Evolutionary conservation across 2,888 invertebrate species (phyloP).

Genomic region (Philonicus albiceps): DNA sequence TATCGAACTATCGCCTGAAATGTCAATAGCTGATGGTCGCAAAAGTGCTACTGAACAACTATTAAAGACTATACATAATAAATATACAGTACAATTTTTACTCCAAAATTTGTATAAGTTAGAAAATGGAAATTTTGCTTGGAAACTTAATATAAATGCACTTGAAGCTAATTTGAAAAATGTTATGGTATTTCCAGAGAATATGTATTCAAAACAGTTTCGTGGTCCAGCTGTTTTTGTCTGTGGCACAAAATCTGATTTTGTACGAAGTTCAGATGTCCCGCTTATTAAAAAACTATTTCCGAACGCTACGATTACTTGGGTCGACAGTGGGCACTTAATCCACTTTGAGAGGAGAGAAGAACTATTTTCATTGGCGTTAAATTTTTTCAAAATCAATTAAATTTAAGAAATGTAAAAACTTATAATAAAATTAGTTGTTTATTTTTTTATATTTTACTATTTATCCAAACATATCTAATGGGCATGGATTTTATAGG

Average conservation of each 20-base stretch:
- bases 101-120: conserved; percentile 83
- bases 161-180: conserved; percentile 72
- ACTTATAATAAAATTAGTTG: not conserved
- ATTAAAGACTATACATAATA: conserved; percentile 65
- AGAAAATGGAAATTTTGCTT: conserved; percentile 70
- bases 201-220: conserved; percentile 51
- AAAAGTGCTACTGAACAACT: conserved; percentile 73
- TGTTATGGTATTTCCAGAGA: conserved; percentile 73
- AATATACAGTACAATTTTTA: conserved; percentile 76
- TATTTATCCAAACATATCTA: not conserved
- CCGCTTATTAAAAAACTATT: conserved; percentile 70
- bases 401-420: not conserved
- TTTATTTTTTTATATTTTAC: not conserved
- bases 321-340: conserved; percentile 86
- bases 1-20: conserved; percentile 69
- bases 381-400: conserved; percentile 60
- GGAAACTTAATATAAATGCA: conserved; percentile 81
- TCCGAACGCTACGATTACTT: conserved; percentile 66
- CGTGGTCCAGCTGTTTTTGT: conserved; percentile 82
- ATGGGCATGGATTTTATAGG: not conserved
- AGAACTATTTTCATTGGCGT: conserved; percentile 62
- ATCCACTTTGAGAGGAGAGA: conserved; percentile 89
- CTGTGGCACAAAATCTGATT: conserved; percentile 83
- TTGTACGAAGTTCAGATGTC: conserved; percentile 71
- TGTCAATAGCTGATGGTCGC: conserved; percentile 75